phyloP scores from a whole-genome alignment of 2,888 invertebrate species.

The Danaus chrysippus region DNA sequence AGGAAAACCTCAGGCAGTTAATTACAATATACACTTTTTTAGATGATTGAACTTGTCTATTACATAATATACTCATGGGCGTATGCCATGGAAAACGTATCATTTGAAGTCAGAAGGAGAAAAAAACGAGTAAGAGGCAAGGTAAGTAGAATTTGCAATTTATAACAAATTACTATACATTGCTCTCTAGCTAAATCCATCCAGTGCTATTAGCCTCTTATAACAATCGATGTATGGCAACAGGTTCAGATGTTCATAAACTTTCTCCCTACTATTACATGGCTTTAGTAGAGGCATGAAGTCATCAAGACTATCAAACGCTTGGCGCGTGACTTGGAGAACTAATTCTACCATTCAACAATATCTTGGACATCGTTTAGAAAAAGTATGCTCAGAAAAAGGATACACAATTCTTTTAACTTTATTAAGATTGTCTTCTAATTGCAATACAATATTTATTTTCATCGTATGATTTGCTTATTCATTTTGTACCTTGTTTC shows the following conservation, averaged over 20 bases:
- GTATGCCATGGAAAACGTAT: conserved; percentile 14
- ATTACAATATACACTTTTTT: too few species aligned
- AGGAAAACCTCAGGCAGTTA: too few species aligned
- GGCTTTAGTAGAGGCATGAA: conserved; percentile 46
- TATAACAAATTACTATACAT: conserved; percentile 10
- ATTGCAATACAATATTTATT: neutral
- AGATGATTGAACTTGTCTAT: too few species aligned
- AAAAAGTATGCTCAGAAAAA: conserved; percentile 18
- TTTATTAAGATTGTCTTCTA: conserved; percentile 3
- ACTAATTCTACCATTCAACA: conserved; percentile 38
- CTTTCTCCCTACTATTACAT: conserved; percentile 21
- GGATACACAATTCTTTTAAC: conserved; percentile 14
- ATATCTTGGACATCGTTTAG: conserved; percentile 22
- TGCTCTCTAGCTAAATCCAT: neutral
- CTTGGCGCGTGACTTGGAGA: conserved; percentile 44
- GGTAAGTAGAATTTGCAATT: neutral
- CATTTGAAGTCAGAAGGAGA: conserved; percentile 14
- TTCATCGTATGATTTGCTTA: too few species aligned
- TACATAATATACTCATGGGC: neutral
- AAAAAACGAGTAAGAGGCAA: conserved; percentile 5
- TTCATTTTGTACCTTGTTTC: too few species aligned
- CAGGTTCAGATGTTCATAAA: neutral
- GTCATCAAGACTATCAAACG: conserved; percentile 49
- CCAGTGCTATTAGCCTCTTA: neutral
- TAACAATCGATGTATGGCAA: conserved; percentile 10